Evolutionary conservation across 1,140 invertebrate genomes (phyloP).

Genomic region (Drosophila truncata): DNA sequence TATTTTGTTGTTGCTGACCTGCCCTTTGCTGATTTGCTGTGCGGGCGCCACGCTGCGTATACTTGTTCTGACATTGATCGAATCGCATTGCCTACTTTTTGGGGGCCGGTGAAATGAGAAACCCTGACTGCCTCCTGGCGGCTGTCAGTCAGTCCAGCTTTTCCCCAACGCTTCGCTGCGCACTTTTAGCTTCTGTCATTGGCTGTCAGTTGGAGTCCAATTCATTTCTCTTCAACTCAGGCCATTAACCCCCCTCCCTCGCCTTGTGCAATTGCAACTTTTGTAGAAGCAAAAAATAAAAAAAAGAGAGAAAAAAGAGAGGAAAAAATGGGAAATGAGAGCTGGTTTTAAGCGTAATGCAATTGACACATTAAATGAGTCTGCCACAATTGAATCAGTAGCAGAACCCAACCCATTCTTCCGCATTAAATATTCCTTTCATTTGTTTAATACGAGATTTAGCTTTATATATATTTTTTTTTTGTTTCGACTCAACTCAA

Average conservation of each 20-base stretch:
- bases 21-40: slow-evolving; percentile 38
- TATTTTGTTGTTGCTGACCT: slow-evolving; percentile 44
- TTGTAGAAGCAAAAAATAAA: not conserved
- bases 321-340: not conserved
- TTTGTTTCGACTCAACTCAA: not conserved
- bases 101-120: slow-evolving; percentile 31
- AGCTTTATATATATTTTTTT: not conserved
- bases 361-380: slow-evolving; percentile 52
- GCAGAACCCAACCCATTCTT: slow-evolving; percentile 6
- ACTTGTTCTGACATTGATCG: slow-evolving; percentile 50
- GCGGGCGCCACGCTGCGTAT: slow-evolving; percentile 47
- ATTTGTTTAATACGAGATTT: slow-evolving; percentile 21
- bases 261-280: slow-evolving; percentile 36
- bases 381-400: slow-evolving; percentile 38
- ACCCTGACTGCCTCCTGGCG: not conserved
- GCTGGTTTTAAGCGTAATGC: slow-evolving; percentile 40
- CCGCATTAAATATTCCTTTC: slow-evolving; percentile 35
- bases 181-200: slow-evolving; percentile 49
- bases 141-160: slow-evolving; percentile 23
- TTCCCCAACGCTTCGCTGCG: slow-evolving; percentile 21
- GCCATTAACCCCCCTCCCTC: not conserved
- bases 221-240: slow-evolving; percentile 16
- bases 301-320: no score
- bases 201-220: slow-evolving; percentile 38
- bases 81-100: slow-evolving; percentile 69